Percentiles rank a stretch among this genome's conserved stretches.
These are phyloP conservation scores for Zaprionus taronus DNA, from an alignment of 1,140 invertebrate genomes.

Conservation along the genomic window DNA sequence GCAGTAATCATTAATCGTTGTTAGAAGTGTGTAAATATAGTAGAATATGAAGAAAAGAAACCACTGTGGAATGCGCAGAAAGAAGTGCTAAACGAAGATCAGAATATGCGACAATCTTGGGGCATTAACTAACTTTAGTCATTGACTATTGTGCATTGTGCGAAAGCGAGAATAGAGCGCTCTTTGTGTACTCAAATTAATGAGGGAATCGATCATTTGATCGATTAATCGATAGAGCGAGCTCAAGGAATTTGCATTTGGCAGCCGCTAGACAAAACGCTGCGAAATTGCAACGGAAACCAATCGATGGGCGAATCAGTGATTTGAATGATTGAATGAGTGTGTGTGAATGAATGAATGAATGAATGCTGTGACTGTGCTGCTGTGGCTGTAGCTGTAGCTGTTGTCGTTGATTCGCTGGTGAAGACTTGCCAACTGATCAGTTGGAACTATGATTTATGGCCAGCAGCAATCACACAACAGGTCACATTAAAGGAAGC, in stretches of 20 bases:
- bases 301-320: conserved; percentile 44
- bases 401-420: conserved; percentile 35
- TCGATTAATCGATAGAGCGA: background rate
- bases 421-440: conserved; percentile 49
- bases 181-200: conserved; percentile 25
- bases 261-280: conserved; percentile 23
- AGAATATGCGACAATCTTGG: background rate
- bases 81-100: background rate
- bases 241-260: conserved; percentile 41
- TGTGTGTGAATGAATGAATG: background rate
- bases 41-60: too few species aligned
- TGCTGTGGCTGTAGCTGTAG: background rate
- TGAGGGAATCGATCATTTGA: conserved; percentile 38
- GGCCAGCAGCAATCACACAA: conserved; percentile 43
- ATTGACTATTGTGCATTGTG: conserved; percentile 7
- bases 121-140: conserved; percentile 5
- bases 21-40: too few species aligned
- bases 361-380: conserved; percentile 4
- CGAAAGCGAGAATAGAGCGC: conserved; percentile 3
- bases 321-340: background rate
- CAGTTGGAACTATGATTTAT: conserved; percentile 65
- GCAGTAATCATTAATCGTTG: too few species aligned
- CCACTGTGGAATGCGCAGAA: too few species aligned
- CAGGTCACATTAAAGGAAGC: conserved; percentile 73
- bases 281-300: conserved; percentile 45